phyloP scores from a whole-genome alignment of 2,888 invertebrate genomes.

The Sylvicola cinctus region DNA sequence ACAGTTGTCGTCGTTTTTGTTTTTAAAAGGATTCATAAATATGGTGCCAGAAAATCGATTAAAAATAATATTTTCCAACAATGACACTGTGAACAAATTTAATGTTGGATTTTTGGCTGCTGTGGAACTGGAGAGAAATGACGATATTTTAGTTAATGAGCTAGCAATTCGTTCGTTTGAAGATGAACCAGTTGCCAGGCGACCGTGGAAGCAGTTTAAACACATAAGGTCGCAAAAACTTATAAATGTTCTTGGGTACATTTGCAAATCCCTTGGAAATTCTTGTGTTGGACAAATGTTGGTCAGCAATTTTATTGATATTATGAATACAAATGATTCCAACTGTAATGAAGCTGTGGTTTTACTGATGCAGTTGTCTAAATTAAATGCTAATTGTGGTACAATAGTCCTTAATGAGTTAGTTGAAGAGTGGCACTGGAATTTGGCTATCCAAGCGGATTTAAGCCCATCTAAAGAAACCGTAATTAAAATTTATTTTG shows the following conservation, averaged over 20 bases:
- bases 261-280: constrained; percentile 33
- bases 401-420: constrained; percentile 15
- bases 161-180: constrained; percentile 14
- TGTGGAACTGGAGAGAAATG: constrained; percentile 28
- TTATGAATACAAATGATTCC: constrained; percentile 29
- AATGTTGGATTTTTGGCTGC: constrained; percentile 32
- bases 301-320: constrained; percentile 38
- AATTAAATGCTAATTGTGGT: too few relatives aligned
- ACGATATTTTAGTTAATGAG: constrained; percentile 32
- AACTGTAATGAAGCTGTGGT: constrained; percentile 35
- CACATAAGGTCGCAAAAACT: constrained; percentile 31
- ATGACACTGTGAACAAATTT: constrained; percentile 32
- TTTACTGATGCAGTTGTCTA: constrained; percentile 9
- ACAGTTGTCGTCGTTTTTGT: constrained; percentile 38
- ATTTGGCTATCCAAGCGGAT: constrained; percentile 18
- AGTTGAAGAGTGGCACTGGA: constrained; percentile 19
- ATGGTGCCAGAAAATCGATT: constrained; percentile 35
- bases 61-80: constrained; percentile 30
- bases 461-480: constrained; percentile 8
- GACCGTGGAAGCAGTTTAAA: constrained; percentile 43
- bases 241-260: constrained; percentile 28
- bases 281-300: constrained; percentile 33
- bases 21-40: constrained; percentile 43
- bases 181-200: constrained; percentile 23
- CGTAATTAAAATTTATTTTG: constrained; percentile 10